Evolutionary conservation across 2,113 vertebrate genomes (phyloP).

Genomic region (Vicugna pacos): DNA sequence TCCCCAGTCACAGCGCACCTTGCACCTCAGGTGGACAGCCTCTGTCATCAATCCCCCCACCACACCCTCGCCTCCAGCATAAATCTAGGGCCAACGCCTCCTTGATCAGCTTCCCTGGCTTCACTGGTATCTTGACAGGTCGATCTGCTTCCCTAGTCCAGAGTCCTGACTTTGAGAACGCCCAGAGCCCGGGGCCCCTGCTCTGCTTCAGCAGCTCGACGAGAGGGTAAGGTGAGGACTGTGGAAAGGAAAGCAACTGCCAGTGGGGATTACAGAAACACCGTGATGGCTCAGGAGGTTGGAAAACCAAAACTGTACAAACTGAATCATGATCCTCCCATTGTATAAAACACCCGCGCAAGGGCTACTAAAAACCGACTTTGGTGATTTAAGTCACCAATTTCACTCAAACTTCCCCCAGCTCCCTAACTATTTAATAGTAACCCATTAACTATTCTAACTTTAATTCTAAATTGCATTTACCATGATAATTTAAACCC

Average conservation of each 20-base stretch:
- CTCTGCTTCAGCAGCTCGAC: neutral
- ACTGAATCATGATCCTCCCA: neutral
- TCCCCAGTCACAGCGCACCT: neutral
- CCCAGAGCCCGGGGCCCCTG: neutral
- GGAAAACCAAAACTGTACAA: neutral
- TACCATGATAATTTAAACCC: neutral
- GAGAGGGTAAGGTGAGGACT: neutral
- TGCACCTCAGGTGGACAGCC: neutral
- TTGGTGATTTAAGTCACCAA: neutral
- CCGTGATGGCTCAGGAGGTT: neutral
- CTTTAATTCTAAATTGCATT: constrained; percentile 36
- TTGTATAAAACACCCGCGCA: neutral
- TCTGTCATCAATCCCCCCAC: neutral
- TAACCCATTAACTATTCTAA: constrained; percentile 14
- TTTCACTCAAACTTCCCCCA: neutral
- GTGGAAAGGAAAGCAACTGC: neutral
- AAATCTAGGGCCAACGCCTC: neutral
- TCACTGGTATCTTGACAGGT: neutral
- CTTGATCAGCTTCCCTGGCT: neutral
- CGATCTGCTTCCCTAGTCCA: neutral
- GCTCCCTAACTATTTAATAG: constrained; percentile 13
- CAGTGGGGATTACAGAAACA: neutral
- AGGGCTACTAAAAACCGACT: neutral
- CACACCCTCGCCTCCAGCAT: neutral
- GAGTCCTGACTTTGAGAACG: neutral